A percentile compares a stretch with the other conserved stretches of the same genome.
Conservation (phyloP, 1,140 invertebrate genomes). For the Anastatus disparis region DNA sequence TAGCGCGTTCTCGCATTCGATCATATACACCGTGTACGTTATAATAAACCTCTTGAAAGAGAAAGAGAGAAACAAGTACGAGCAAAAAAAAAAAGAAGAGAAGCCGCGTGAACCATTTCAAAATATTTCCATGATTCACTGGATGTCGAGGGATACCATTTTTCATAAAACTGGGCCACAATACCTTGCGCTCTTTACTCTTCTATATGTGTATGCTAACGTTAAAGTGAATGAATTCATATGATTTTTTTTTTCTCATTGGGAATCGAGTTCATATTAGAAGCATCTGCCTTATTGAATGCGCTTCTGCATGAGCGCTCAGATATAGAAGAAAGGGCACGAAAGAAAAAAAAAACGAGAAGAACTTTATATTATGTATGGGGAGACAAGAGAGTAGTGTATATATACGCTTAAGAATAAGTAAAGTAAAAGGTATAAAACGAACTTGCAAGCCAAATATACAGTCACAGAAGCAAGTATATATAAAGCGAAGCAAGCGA, state of each 20-base stretch:
- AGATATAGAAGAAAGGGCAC: background rate
- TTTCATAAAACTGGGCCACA: conserved; percentile 28
- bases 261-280: conserved; percentile 56
- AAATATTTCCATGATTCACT: conserved; percentile 12
- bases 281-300: conserved; percentile 61
- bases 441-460: background rate
- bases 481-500: conserved; percentile 41
- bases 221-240: too few species aligned
- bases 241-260: too few species aligned
- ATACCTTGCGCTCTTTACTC: background rate
- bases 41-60: too few species aligned
- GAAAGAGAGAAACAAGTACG: background rate
- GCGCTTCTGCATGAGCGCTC: conserved; percentile 59
- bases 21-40: too few species aligned
- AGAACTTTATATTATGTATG: too few species aligned
- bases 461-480: conserved; percentile 19
- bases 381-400: too few species aligned
- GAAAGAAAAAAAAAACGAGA: background rate
- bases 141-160: background rate
- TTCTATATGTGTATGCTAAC: too few species aligned
- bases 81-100: too few species aligned
- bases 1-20: background rate
- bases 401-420: too few species aligned
- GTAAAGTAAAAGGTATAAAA: too few species aligned
- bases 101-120: background rate